Conservation (phyloP, 2,113 vertebrate genomes). For the Megaceryle maxima region DNA sequence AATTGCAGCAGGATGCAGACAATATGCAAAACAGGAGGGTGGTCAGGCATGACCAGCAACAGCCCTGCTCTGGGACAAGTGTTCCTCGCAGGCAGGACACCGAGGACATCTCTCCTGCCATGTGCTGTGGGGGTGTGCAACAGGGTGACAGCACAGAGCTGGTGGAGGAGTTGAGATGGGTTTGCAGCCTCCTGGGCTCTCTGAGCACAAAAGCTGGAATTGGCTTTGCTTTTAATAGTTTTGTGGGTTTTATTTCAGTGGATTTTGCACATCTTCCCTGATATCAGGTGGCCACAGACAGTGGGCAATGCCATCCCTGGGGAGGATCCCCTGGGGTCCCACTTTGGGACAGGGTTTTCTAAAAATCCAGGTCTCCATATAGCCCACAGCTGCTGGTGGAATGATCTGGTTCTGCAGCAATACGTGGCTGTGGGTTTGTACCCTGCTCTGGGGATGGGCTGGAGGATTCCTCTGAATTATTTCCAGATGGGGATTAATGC, state of each 20-base stretch:
- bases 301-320: background rate
- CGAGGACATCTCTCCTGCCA: background rate
- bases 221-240: background rate
- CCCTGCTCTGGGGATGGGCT: background rate
- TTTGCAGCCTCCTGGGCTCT: background rate
- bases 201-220: background rate
- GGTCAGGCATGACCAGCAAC: background rate
- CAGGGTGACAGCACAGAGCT: background rate
- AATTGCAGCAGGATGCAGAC: fast-evolving
- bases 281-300: background rate
- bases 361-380: background rate
- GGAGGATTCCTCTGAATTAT: constrained; percentile 50
- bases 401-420: background rate
- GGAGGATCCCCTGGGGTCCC: background rate
- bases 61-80: fast-evolving
- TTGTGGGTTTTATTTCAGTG: background rate
- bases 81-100: background rate
- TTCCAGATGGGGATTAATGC: constrained; percentile 68
- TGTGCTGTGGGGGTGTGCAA: background rate
- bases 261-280: background rate
- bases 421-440: background rate
- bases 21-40: background rate
- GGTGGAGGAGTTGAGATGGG: background rate
- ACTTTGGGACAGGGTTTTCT: background rate
- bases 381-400: background rate